Evolutionary conservation across 2,113 vertebrate genomes (phyloP).

Genomic region (Silurus glanis): DNA sequence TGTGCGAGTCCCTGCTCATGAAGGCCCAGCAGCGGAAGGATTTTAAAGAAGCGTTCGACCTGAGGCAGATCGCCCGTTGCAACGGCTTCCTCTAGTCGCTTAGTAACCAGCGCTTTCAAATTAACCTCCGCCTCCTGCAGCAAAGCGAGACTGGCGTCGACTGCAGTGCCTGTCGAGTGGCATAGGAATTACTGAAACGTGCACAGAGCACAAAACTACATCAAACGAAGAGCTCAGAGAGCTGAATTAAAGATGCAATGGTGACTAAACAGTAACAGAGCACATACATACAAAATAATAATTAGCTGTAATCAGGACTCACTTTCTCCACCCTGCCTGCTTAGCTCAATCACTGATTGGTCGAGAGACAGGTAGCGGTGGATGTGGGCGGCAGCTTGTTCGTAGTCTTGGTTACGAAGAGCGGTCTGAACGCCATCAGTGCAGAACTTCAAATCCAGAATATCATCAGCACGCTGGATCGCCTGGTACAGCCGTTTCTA

Average conservation of each 20-base stretch:
- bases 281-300: no score
- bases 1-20: conserved; percentile 94
- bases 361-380: conserved; percentile 95
- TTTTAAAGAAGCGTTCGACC: conserved; percentile 98
- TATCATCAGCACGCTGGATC: conserved; percentile 95
- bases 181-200: neutral
- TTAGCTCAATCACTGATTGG: conserved; percentile 97
- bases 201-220: neutral
- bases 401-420: conserved; percentile 89
- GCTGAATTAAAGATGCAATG: neutral
- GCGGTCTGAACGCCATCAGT: conserved; percentile 96
- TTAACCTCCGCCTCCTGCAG: conserved; percentile 91
- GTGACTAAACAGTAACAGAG: neutral
- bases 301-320: conserved; percentile 25
- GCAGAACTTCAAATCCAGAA: conserved; percentile 97
- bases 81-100: conserved; percentile 87
- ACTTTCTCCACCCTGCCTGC: conserved; percentile 95
- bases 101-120: conserved; percentile 88
- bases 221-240: neutral
- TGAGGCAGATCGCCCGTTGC: conserved; percentile 86
- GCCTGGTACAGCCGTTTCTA: conserved; percentile 97
- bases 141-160: conserved; percentile 90
- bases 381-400: conserved; percentile 95
- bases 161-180: conserved; percentile 78
- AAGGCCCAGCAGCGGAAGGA: conserved; percentile 91